phyloP scores from a whole-genome alignment of 1,140 invertebrate species.

The Musca domestica region DNA sequence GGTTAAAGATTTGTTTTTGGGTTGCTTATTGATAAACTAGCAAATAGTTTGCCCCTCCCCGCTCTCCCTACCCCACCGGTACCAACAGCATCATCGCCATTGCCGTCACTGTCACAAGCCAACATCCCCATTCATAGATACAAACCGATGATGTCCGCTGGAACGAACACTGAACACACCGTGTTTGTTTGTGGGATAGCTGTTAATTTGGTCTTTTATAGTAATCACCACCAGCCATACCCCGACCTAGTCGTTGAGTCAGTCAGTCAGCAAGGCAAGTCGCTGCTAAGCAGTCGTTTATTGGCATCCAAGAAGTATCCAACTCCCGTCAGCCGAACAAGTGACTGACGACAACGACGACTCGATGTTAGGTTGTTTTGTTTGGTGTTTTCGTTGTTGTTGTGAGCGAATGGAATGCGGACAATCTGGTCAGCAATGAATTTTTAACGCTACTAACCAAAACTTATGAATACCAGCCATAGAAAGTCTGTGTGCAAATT shows the following conservation, averaged over 20 bases:
- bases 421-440: constrained; percentile 47
- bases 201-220: constrained; percentile 45
- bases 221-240: neutral
- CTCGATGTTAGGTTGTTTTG: constrained; percentile 27
- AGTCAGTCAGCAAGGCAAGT: neutral
- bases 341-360: neutral
- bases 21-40: constrained; percentile 44
- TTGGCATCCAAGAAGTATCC: too few relatives aligned
- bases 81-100: neutral
- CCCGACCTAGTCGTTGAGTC: neutral
- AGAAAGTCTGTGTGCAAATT: constrained; percentile 20
- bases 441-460: constrained; percentile 36
- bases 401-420: constrained; percentile 39
- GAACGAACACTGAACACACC: too few relatives aligned
- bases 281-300: neutral
- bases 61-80: neutral
- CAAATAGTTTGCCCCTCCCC: constrained; percentile 2
- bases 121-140: neutral
- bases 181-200: constrained; percentile 28
- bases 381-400: constrained; percentile 37
- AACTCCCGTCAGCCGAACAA: neutral
- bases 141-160: neutral
- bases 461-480: constrained; percentile 19
- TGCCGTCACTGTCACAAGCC: neutral
- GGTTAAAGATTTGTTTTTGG: constrained; percentile 32